Base-by-base conservation (phyloP, 2,797 vertebrate genomes). In the Podarcis siculus region DNA sequence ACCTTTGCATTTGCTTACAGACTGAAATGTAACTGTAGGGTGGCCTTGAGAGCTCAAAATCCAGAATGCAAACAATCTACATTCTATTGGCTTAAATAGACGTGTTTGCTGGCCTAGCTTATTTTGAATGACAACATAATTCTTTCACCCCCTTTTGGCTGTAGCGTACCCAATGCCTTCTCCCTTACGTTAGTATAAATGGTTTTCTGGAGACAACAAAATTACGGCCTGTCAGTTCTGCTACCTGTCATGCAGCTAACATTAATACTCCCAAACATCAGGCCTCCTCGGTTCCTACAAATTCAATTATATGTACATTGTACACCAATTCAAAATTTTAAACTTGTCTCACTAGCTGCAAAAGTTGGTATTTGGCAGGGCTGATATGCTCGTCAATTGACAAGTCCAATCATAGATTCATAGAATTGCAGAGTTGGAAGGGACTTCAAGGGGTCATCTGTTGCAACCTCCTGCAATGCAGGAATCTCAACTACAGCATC, bases 31-130 rank as follows among this genome's bases (percentile, higher is more conserved):
- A 0, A 0, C 37, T 0, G 73, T 1, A 73, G 1, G 87, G 32
- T 93, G 84, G 90, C 37, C 49, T 75, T 35, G 42, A 6, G 32
- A 55, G 1, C 4, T 90, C 87, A 82, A 15, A 86, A 30, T 19
- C 85, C 30, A 5, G 32, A 87, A 77, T 13, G 42, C 37, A 85
- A 82, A 73, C 32, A 30, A 37, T 19, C 25, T 32, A 71, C 45
- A 13, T 13, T 84, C 73, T 84, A 39, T 84, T 75, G 32, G 27
- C 35, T 58, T 37, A 30, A 66, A 27, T 9, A 82, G 72, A 55
- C 17, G 10, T 64, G 35, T 39, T 58, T 39, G 3, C 64, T 77
- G 61, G 19, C 27, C 55, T 45, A 8, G 49, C 1, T 77, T 5
- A 64, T 85, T 66, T 66, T 42, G 61, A 85, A 79, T 49, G 64